Conservation (phyloP, 2,797 vertebrate genomes). For the Semaprochilodus insignis region DNA sequence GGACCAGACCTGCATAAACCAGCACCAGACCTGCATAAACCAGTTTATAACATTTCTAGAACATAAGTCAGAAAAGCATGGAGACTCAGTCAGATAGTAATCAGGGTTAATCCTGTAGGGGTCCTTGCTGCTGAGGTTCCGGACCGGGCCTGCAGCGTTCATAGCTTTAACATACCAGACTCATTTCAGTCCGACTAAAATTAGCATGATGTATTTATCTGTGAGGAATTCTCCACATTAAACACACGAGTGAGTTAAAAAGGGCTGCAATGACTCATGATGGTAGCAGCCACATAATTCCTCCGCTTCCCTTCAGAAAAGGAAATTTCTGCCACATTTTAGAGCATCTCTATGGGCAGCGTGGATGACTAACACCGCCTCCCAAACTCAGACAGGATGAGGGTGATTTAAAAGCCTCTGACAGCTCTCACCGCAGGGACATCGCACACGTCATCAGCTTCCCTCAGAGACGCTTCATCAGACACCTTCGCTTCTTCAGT, state of each 20-base stretch:
- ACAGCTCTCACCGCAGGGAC: conserved; percentile 5
- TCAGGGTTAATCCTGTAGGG: too few relatives aligned
- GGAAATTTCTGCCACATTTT: neutral
- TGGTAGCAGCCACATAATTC: neutral
- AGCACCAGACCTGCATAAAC: too few relatives aligned
- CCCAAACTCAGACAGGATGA: neutral
- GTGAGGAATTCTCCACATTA: neutral
- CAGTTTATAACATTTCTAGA: too few relatives aligned
- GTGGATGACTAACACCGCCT: conserved; percentile 5
- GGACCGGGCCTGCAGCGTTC: too few relatives aligned
- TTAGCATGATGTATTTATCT: neutral
- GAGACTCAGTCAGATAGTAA: too few relatives aligned
- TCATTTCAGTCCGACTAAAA: neutral
- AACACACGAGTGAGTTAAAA: neutral
- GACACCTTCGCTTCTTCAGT: neutral
- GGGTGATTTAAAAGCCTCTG: conserved; percentile 14
- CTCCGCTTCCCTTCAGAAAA: neutral
- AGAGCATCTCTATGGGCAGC: neutral
- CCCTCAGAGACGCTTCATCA: neutral
- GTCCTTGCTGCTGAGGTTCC: too few relatives aligned
- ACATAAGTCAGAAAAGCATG: too few relatives aligned
- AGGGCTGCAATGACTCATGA: neutral
- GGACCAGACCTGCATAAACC: too few relatives aligned
- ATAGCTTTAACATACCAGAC: neutral
- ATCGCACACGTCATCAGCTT: conserved; percentile 24